Evolutionary conservation across 2,888 invertebrate species (phyloP), one percentile per base, ranked within the genome.

Genomic region (Lysandra bellargus): DNA sequence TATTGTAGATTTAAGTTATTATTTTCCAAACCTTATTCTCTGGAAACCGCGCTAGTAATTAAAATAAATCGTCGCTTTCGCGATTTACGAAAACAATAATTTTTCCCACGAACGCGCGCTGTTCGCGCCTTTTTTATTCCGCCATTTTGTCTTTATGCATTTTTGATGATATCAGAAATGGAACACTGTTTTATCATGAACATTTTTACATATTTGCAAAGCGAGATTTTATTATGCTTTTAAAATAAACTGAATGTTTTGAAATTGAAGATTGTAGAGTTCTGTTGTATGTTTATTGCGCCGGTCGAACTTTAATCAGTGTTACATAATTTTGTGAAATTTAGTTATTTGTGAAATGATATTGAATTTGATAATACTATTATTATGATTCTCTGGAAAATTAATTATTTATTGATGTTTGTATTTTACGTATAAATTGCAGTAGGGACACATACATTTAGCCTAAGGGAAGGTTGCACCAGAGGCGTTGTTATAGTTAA

Each of bases 61-160:
- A 69, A 69, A 69, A 33, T 69, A 69, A 69, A 33, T 69, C 33
- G 69, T 69, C 5, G 69, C 14, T 33, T 33, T 37, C 14, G 6
- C 1, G 69, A 17, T 69, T 69, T 69, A 69, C 69, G 69, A 69
- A 64, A 64, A 69, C 69, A 69, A 69, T 69, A 75, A 75, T 75
- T 75, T 75, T 49, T 49, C 49, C 30, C 44, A 49, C 49, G 9
- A 23, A 44, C 74, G 74, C 44, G 40, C 12, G 23, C 30, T 49
- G 49, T 75, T 75, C 44, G 75, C 44, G 75, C 44, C 69, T 69
- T 69, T 69, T 61, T 69, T 69, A 69, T 17, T 12, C 23, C 44
- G 23, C 75, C 75, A 75, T 75, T 44, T 44, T 75, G 75, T 75
- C 44, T 75, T 69, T 75, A 75, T 75, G 44, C 44, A 44, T 75